Conservation (phyloP, 1,140 invertebrate genomes). For the Papilio aristodemus region DNA sequence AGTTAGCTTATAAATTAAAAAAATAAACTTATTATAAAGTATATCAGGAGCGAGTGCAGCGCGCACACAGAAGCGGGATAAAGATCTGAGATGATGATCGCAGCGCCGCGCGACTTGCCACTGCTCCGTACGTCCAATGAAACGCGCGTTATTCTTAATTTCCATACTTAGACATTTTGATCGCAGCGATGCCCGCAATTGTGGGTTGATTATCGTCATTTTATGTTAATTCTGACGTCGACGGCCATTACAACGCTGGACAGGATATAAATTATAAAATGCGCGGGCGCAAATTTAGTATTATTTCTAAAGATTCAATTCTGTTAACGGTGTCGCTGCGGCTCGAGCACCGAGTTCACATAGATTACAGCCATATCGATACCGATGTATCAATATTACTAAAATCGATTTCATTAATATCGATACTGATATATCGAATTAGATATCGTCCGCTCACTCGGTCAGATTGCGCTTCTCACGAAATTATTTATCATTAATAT, state of each 20-base stretch:
- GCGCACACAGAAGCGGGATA: conserved; percentile 15
- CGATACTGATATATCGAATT: too few species aligned
- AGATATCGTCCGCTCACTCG: too few species aligned
- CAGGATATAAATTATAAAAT: conserved; percentile 58
- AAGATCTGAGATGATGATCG: background rate
- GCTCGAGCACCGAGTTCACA: background rate
- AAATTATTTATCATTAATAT: conserved; percentile 12
- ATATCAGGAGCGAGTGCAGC: background rate
- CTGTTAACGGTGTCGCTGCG: conserved; percentile 43
- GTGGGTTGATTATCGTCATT: conserved; percentile 63
- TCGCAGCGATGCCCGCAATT: conserved; percentile 53
- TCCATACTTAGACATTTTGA: conserved; percentile 49
- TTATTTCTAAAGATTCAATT: conserved; percentile 52
- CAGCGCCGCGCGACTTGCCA: background rate
- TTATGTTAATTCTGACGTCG: conserved; percentile 65
- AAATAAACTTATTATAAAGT: background rate
- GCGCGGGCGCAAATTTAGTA: conserved; percentile 60
- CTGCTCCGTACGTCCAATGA: background rate
- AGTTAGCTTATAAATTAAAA: background rate
- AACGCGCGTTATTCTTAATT: conserved; percentile 40
- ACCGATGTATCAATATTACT: conserved; percentile 4
- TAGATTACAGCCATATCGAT: background rate
- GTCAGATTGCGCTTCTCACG: conserved; percentile 8
- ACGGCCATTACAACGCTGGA: conserved; percentile 49
- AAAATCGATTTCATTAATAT: background rate